These are phyloP conservation scores for Calliopsis andreniformis DNA, from an alignment of 1,140 invertebrate genomes.

Conservation along the genomic window DNA sequence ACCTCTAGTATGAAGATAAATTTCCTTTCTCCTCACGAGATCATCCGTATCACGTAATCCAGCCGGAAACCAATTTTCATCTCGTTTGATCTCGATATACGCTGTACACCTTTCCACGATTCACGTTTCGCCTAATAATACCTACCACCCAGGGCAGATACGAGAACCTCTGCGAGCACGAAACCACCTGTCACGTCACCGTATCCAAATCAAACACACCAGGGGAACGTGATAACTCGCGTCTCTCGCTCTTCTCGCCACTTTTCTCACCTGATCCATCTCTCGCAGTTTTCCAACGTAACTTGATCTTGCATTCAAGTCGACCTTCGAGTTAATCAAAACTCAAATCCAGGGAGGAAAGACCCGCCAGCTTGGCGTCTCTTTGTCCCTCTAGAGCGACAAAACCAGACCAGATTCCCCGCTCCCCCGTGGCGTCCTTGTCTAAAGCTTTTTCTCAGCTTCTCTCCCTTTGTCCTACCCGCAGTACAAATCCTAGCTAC, in stretches of 20 bases:
- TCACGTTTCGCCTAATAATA: constrained; percentile 50
- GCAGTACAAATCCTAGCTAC: not conserved
- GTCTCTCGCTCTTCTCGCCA: constrained; percentile 5
- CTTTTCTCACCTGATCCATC: not conserved
- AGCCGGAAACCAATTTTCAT: constrained; percentile 27
- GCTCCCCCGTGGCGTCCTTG: not conserved
- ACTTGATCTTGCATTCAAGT: constrained; percentile 65
- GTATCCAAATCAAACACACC: constrained; percentile 59
- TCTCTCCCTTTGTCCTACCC: not conserved
- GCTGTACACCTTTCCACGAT: constrained; percentile 8
- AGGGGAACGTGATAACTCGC: constrained; percentile 58
- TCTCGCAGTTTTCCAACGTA: constrained; percentile 27
- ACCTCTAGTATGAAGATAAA: not conserved
- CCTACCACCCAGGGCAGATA: constrained; percentile 38
- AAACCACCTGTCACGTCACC: constrained; percentile 62
- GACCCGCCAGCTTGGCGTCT: constrained; percentile 61
- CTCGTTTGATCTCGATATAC: constrained; percentile 43
- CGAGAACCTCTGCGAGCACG: constrained; percentile 53
- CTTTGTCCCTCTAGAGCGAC: constrained; percentile 40
- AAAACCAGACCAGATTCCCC: constrained; percentile 9
- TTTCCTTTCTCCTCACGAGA: not conserved
- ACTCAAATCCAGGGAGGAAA: constrained; percentile 62
- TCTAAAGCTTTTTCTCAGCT: not conserved
- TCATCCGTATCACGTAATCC: constrained; percentile 12
- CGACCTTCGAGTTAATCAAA: constrained; percentile 77